Percentiles rank a stretch among this genome's conserved stretches.
phyloP scores from a whole-genome alignment of 2,888 invertebrate genomes.

The Amphipoea oculea region DNA sequence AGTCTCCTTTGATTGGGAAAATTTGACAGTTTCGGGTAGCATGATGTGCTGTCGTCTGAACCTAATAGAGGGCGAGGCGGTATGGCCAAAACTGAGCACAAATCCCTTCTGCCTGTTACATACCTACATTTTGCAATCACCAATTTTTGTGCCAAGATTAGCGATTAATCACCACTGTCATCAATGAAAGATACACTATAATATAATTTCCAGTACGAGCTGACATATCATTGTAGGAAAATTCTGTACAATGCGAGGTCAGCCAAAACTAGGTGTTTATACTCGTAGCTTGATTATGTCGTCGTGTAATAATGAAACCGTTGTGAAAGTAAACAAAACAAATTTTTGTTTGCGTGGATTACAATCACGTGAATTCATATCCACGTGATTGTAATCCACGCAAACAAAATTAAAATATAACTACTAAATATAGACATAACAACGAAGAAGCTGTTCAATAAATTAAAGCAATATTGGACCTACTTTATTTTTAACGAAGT shows the following conservation, averaged over 20 bases:
- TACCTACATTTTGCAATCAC: not conserved
- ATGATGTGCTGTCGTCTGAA: too few relatives aligned
- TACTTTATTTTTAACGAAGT: not conserved
- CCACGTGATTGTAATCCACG: too few relatives aligned
- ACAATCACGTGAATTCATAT: not conserved
- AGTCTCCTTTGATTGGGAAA: too few relatives aligned
- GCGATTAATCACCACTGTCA: not conserved
- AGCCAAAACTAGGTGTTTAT: not conserved
- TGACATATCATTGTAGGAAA: not conserved
- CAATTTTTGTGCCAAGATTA: not conserved
- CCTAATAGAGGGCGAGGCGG: not conserved
- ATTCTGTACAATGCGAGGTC: not conserved
- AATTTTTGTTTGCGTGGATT: not conserved
- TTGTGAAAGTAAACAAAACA: slow-evolving; percentile 13
- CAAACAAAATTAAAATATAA: too few relatives aligned
- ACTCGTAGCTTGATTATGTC: too few relatives aligned
- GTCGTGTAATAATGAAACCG: not conserved
- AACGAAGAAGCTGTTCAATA: not conserved
- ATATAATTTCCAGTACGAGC: not conserved
- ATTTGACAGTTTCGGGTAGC: too few relatives aligned
- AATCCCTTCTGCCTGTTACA: not conserved
- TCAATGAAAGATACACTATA: not conserved
- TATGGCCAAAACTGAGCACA: not conserved
- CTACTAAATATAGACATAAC: not conserved
- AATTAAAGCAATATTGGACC: not conserved